A percentile compares a stretch with the other conserved stretches of the same genome.
Conservation (phyloP, 2,113 vertebrate species). For the Ivindomyrus marchei region DNA sequence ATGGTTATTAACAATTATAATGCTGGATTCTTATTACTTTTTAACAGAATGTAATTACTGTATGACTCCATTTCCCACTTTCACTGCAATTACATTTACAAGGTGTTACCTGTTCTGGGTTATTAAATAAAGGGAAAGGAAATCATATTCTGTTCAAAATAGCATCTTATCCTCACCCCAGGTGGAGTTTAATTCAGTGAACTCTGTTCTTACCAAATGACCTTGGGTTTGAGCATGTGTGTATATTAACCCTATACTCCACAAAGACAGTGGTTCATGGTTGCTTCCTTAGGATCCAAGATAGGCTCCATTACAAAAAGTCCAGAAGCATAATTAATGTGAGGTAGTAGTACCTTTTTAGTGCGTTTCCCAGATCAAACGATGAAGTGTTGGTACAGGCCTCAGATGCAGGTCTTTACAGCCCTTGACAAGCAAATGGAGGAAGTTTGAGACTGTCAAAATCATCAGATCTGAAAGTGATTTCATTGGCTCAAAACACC, state of each 20-base stretch:
- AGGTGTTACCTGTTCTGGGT: neutral
- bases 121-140: neutral
- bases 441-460: neutral
- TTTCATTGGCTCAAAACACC: neutral
- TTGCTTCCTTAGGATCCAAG: neutral
- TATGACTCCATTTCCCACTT: neutral
- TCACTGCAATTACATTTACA: neutral
- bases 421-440: neutral
- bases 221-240: neutral
- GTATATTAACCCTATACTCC: neutral
- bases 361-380: constrained; percentile 44
- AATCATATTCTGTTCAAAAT: neutral
- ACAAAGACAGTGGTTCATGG: neutral
- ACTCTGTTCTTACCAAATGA: neutral
- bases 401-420: neutral
- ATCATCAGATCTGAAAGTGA: neutral
- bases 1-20: neutral
- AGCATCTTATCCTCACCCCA: neutral
- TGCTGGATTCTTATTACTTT: neutral
- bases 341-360: constrained; percentile 44
- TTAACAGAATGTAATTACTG: neutral
- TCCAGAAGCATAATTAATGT: constrained; percentile 55
- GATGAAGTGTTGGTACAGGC: constrained; percentile 32
- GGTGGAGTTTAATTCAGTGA: neutral
- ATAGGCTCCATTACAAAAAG: constrained; percentile 26